phyloP scores from a whole-genome alignment of 2,113 vertebrate genomes.

The Callocephalon fimbriatum region DNA sequence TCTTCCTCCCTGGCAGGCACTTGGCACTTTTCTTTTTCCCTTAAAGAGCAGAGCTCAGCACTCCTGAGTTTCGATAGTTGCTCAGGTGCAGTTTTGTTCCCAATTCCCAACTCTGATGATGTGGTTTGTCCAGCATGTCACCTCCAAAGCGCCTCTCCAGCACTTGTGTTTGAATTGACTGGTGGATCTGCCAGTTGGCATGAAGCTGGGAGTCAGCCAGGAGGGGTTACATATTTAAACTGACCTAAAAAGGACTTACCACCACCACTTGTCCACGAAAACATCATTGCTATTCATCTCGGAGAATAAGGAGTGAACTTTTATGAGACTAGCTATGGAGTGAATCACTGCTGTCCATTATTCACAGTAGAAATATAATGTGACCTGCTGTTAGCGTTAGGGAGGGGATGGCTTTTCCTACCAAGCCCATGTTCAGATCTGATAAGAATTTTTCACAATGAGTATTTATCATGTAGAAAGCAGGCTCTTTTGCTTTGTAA shows the following conservation, averaged over 20 bases:
- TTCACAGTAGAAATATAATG: background rate
- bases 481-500: background rate
- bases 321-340: background rate
- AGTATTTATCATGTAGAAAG: background rate
- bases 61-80: background rate
- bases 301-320: background rate
- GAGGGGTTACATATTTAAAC: background rate
- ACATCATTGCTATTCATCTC: background rate
- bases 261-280: background rate
- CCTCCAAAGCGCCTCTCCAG: background rate
- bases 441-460: background rate
- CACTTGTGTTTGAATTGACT: rapidly evolving
- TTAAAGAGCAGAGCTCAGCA: background rate
- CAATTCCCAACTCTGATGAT: rapidly evolving
- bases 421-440: background rate
- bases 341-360: conserved; percentile 18
- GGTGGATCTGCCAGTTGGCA: background rate
- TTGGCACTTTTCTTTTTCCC: background rate
- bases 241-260: conserved; percentile 7
- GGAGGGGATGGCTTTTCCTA: background rate
- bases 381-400: background rate
- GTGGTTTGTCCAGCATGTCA: background rate
- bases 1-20: background rate
- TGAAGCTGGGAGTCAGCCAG: background rate
- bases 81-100: background rate